These are phyloP conservation scores for Pampusana beccarii DNA, from an alignment of 2,113 vertebrate species.

Conservation along the genomic window DNA sequence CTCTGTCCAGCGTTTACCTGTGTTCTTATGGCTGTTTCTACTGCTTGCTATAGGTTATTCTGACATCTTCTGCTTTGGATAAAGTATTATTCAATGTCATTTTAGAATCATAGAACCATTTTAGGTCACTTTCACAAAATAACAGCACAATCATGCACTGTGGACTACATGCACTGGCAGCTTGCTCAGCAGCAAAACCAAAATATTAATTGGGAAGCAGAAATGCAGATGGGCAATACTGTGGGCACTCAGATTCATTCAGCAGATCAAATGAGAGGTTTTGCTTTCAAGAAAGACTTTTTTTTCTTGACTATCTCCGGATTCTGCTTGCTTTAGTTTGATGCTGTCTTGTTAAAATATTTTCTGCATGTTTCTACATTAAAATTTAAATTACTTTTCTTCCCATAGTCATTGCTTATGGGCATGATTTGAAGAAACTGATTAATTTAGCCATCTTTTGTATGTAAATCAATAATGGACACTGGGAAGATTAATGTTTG, in stretches of 20 bases:
- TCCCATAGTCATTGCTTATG: not conserved
- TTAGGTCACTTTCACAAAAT: slow-evolving; percentile 25
- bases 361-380: slow-evolving; percentile 52
- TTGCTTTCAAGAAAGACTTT: not conserved
- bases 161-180: not conserved
- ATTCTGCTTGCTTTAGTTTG: slow-evolving; percentile 15
- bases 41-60: not conserved
- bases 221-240: not conserved
- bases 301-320: not conserved
- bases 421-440: slow-evolving; percentile 48
- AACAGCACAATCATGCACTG: not conserved
- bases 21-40: not conserved
- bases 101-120: not conserved
- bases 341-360: slow-evolving; percentile 39
- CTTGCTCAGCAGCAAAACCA: slow-evolving; percentile 20
- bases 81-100: not conserved
- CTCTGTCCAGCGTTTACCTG: not conserved
- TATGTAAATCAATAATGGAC: slow-evolving; percentile 14
- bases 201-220: slow-evolving; percentile 34
- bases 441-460: slow-evolving; percentile 45
- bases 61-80: not conserved
- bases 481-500: slow-evolving; percentile 29
- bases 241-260: not conserved
- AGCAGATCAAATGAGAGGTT: not conserved
- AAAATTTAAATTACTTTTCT: slow-evolving; percentile 53